Evolutionary conservation across 1,140 invertebrate genomes (phyloP).

Genomic region (Drosophila burlai): DNA sequence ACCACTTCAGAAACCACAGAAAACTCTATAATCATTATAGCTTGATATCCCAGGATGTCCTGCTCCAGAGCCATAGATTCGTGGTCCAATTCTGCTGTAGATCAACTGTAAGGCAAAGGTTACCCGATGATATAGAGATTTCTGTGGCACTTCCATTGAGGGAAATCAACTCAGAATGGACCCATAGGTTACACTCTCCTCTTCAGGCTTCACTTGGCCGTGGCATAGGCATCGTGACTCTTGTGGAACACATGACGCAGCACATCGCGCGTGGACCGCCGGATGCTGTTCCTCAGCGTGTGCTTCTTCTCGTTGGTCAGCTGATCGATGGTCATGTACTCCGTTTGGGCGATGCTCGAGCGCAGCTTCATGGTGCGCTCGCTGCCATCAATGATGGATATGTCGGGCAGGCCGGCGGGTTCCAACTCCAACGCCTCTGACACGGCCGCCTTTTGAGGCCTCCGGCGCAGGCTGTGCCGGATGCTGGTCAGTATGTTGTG

Average conservation of each 20-base stretch:
- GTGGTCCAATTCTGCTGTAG: not conserved
- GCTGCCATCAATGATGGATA: conserved; percentile 77
- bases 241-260: conserved; percentile 83
- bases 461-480: conserved; percentile 73
- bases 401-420: conserved; percentile 37
- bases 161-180: not conserved
- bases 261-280: conserved; percentile 77
- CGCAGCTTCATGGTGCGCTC: conserved; percentile 76
- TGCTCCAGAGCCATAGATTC: no score
- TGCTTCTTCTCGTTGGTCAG: conserved; percentile 73
- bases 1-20: not conserved
- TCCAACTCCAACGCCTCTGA: conserved; percentile 5
- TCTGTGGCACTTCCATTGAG: not conserved
- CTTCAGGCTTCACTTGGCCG: conserved; percentile 51
- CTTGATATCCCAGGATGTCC: no score
- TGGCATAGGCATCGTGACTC: conserved; percentile 71
- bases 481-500: conserved; percentile 62
- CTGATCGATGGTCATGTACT: conserved; percentile 76
- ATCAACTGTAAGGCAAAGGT: not conserved
- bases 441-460: conserved; percentile 49
- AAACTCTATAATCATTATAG: not conserved
- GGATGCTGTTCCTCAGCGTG: conserved; percentile 75
- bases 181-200: not conserved
- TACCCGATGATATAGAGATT: not conserved
- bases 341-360: conserved; percentile 57